phyloP scores from a whole-genome alignment of 2,113 vertebrate genomes.

The Varanus salvator region DNA sequence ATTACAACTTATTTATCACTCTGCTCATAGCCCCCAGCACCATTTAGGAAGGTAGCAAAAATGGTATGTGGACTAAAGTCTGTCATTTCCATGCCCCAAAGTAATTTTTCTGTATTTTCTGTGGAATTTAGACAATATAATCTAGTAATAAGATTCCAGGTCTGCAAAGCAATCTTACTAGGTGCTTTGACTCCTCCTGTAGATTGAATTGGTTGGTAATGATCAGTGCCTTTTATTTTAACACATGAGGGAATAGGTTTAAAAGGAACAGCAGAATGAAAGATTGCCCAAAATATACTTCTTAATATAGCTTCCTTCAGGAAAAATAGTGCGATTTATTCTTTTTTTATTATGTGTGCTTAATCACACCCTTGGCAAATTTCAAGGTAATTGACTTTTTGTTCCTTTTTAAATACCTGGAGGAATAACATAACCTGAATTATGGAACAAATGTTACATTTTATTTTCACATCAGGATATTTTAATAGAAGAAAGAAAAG shows the following conservation, averaged over 20 bases:
- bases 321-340: constrained; percentile 65
- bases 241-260: background rate
- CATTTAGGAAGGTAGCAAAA: constrained; percentile 10
- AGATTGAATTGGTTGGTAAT: constrained; percentile 17
- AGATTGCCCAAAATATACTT: constrained; percentile 41
- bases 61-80: background rate
- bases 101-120: constrained; percentile 27
- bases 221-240: constrained; percentile 17
- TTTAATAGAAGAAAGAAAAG: constrained; percentile 57
- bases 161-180: background rate
- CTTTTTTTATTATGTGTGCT: constrained; percentile 48
- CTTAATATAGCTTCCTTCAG: constrained; percentile 55
- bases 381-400: constrained; percentile 66
- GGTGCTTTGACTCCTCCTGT: constrained; percentile 16
- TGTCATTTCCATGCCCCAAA: background rate
- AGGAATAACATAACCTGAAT: constrained; percentile 66
- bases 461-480: constrained; percentile 67
- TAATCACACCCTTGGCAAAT: constrained; percentile 57
- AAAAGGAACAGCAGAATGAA: constrained; percentile 50
- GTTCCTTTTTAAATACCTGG: constrained; percentile 70
- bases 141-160: background rate
- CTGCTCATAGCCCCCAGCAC: constrained; percentile 29
- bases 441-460: constrained; percentile 62
- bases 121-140: constrained; percentile 7
- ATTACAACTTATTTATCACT: constrained; percentile 11